A percentile compares a stretch with the other conserved stretches of the same genome.
phyloP scores from a whole-genome alignment of 2,888 invertebrate species.

The Ephialtes manifestator region DNA sequence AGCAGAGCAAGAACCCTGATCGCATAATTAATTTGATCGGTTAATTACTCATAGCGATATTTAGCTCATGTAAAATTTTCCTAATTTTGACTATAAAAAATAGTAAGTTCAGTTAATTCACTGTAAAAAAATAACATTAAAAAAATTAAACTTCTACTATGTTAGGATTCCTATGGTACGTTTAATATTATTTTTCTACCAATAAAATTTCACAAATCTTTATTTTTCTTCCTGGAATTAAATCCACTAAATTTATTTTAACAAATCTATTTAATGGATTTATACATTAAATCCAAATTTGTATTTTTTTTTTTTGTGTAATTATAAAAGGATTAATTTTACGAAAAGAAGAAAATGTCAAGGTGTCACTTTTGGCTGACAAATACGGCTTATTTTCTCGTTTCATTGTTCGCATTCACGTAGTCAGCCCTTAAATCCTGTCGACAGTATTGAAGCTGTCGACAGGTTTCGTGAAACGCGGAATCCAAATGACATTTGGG shows the following conservation, averaged over 20 bases:
- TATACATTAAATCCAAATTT: background rate
- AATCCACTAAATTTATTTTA: too few species aligned
- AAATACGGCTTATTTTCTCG: slow-evolving; percentile 3
- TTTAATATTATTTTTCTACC: background rate
- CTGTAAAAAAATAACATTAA: background rate
- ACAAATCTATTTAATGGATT: too few species aligned
- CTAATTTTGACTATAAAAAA: too few species aligned
- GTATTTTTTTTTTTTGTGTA: background rate
- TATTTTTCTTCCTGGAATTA: background rate
- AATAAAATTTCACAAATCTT: background rate
- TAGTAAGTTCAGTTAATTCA: background rate
- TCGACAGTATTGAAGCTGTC: background rate
- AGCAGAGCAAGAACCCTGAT: background rate
- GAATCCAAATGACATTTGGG: background rate
- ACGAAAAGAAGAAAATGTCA: background rate
- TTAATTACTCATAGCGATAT: too few species aligned
- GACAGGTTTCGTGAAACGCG: slow-evolving; percentile 25
- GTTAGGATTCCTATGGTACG: too few species aligned
- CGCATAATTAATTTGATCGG: slow-evolving; percentile 39
- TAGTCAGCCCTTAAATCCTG: background rate
- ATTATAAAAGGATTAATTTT: background rate
- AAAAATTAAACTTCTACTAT: too few species aligned
- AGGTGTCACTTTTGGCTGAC: background rate
- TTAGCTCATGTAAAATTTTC: too few species aligned
- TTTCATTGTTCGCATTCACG: background rate